phyloP scores from a whole-genome alignment of 2,888 invertebrate genomes.

The Netelia virgata region DNA sequence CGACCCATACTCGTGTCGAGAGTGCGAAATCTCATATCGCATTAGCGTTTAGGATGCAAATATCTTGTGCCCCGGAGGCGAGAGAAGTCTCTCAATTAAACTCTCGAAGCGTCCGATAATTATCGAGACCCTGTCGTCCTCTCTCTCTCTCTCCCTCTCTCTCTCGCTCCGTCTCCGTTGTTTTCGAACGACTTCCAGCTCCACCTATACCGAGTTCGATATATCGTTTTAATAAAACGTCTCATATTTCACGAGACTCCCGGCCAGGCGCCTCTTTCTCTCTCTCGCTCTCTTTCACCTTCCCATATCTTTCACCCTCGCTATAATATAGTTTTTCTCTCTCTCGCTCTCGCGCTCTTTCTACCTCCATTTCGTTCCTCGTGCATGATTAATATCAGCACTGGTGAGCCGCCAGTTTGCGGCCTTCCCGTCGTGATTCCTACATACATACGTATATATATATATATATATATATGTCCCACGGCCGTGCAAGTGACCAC shows the following conservation, averaged over 20 bases:
- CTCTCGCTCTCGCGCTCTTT: conserved; percentile 36
- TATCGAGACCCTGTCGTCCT: conserved; percentile 67
- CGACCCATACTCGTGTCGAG: neutral
- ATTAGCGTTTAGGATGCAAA: conserved; percentile 62
- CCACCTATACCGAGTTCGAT: conserved; percentile 65
- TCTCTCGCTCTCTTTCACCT: conserved; percentile 12
- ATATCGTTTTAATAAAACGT: conserved; percentile 79
- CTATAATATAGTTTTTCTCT: conserved; percentile 19
- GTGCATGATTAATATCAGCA: conserved; percentile 78
- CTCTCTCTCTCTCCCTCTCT: conserved; percentile 46
- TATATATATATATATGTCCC: conserved; percentile 6
- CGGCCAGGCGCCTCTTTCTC: conserved; percentile 42
- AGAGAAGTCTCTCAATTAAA: conserved; percentile 72
- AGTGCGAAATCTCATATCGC: conserved; percentile 57
- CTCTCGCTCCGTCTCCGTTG: neutral
- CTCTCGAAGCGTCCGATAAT: conserved; percentile 74
- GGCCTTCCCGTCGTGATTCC: conserved; percentile 76
- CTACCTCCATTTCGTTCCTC: conserved; percentile 49
- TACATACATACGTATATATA: conserved; percentile 39
- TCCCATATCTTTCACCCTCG: conserved; percentile 47
- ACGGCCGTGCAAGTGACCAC: conserved; percentile 49
- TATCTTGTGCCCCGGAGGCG: conserved; percentile 69
- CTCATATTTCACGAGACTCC: conserved; percentile 76
- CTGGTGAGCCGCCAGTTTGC: conserved; percentile 75
- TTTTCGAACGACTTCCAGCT: conserved; percentile 30